Evolutionary conservation across 2,113 vertebrate species (phyloP).

Genomic region (Eurypyga helias): DNA sequence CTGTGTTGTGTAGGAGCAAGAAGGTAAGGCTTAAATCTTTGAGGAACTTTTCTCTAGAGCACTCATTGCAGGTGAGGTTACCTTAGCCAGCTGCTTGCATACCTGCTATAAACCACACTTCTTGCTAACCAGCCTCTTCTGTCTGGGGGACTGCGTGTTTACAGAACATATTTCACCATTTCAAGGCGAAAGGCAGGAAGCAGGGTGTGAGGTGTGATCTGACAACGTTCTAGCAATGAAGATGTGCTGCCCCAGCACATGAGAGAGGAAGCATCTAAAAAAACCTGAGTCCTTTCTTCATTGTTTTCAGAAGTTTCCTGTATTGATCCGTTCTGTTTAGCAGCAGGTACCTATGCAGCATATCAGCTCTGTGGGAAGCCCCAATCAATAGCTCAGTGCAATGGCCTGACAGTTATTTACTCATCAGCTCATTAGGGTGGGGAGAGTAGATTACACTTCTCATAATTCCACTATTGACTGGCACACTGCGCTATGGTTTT

Average conservation of each 20-base stretch:
- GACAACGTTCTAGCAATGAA: neutral
- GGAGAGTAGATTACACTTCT: constrained; percentile 49
- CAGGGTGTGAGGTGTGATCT: neutral
- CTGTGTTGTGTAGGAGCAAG: neutral
- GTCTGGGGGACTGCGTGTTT: accelerated
- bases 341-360: neutral
- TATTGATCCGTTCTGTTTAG: constrained; percentile 9
- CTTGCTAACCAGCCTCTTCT: neutral
- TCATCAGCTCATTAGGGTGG: constrained; percentile 50
- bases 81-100: neutral
- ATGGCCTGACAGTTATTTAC: constrained; percentile 51
- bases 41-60: neutral
- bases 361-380: neutral
- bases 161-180: neutral
- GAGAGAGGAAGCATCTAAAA: neutral
- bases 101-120: neutral
- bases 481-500: neutral
- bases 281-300: neutral
- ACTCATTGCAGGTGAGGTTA: neutral
- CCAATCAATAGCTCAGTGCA: constrained; percentile 15
- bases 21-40: neutral
- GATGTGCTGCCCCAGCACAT: neutral
- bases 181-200: neutral
- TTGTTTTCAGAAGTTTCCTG: neutral
- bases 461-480: constrained; percentile 29